These are phyloP conservation scores for Chlorocebus sabaeus DNA, from an alignment of 2,113 vertebrate species.

Conservation along the genomic window DNA sequence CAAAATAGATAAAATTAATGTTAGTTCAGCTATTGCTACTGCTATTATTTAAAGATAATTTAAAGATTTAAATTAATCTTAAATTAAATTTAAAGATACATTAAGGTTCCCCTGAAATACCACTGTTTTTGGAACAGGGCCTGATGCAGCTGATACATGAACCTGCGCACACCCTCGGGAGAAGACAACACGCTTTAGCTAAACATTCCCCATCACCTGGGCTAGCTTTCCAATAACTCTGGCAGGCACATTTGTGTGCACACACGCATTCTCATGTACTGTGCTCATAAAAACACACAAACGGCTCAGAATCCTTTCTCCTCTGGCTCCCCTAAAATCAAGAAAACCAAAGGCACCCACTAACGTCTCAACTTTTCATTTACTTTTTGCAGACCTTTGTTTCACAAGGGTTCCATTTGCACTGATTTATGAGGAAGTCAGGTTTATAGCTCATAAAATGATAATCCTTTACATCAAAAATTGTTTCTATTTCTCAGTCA, in stretches of 20 bases:
- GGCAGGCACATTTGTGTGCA: fast-evolving
- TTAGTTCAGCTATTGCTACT: neutral
- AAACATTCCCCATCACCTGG: fast-evolving
- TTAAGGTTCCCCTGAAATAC: too few species aligned
- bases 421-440: neutral
- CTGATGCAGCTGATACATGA: neutral
- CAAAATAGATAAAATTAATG: neutral
- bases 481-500: neutral
- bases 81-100: neutral
- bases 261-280: fast-evolving
- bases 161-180: neutral
- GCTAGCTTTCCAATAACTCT: fast-evolving
- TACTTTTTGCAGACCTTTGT: too few species aligned
- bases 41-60: neutral
- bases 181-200: neutral
- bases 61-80: too few species aligned
- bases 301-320: fast-evolving
- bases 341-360: neutral
- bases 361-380: neutral
- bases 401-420: neutral
- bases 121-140: too few species aligned
- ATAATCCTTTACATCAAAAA: neutral
- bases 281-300: neutral
- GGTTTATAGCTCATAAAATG: neutral
- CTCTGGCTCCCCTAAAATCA: neutral